phyloP scores from a whole-genome alignment of 2,113 vertebrate species.

The Eulemur macaco region DNA sequence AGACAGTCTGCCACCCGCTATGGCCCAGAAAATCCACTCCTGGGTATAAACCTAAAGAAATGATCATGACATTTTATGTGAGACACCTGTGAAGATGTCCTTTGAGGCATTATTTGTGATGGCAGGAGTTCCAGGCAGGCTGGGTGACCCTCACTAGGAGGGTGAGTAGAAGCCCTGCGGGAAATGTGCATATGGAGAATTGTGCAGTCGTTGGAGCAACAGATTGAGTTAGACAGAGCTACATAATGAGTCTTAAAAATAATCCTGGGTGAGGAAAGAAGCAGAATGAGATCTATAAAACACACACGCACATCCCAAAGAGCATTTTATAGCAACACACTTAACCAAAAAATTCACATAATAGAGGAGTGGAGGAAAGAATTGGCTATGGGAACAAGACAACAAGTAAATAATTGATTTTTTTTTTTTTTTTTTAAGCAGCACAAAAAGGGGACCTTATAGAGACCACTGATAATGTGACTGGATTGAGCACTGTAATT shows the following conservation, averaged over 20 bases:
- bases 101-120: not conserved
- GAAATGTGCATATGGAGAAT: too few species aligned
- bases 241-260: not conserved
- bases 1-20: rapidly evolving
- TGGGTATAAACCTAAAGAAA: not conserved
- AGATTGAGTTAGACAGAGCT: not conserved
- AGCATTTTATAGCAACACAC: not conserved
- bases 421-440: not conserved
- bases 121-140: not conserved
- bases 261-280: not conserved
- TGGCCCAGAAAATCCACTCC: not conserved
- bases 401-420: not conserved
- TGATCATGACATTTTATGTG: not conserved
- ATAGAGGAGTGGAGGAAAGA: not conserved
- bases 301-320: not conserved
- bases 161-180: not conserved
- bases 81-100: not conserved
- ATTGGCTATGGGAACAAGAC: not conserved
- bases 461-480: not conserved
- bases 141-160: not conserved
- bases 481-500: not conserved
- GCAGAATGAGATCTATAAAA: not conserved
- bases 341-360: not conserved
- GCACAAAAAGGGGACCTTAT: not conserved
- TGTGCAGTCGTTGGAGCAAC: not conserved